Evolutionary conservation across 92 coral and sea anemone genomes (phyloP).

Genomic region (Porites lobata): DNA sequence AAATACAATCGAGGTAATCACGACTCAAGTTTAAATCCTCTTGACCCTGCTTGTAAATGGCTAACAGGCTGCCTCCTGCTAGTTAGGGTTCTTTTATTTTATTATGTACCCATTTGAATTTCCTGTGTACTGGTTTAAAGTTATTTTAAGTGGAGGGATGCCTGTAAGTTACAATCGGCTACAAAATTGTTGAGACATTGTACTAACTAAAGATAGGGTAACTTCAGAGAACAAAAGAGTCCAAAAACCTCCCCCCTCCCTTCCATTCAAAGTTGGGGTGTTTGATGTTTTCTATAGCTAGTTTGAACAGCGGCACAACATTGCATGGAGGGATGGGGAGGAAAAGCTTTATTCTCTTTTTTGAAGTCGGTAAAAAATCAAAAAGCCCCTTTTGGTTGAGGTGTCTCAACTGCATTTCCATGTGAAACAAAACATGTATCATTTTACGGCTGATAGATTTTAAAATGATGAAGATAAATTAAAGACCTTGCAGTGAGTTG

Average conservation of each 20-base stretch:
- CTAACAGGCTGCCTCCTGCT: neutral
- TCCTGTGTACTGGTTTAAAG: conserved; percentile 4
- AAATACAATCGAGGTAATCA: conserved; percentile 34
- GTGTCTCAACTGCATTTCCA: conserved; percentile 2
- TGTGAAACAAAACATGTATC: conserved; percentile 15
- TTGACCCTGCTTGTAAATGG: conserved; percentile 18
- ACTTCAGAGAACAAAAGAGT: no score
- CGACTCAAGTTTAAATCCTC: conserved; percentile 17
- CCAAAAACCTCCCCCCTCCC: no score
- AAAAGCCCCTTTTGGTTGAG: neutral
- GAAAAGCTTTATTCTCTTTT: no score
- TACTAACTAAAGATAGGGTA: no score
- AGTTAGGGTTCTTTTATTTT: neutral
- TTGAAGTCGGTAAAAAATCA: no score
- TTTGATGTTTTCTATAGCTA: no score
- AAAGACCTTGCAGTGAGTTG: neutral
- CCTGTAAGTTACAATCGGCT: neutral
- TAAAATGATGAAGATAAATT: no score
- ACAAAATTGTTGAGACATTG: no score
- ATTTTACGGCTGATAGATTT: neutral
- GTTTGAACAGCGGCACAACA: no score
- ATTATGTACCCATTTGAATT: conserved; percentile 1
- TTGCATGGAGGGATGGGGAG: no score
- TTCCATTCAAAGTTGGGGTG: no score
- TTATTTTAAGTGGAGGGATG: neutral